These are phyloP conservation scores for Scrobipalpa atriplicella DNA, from an alignment of 2,888 invertebrate species.

Conservation along the genomic window DNA sequence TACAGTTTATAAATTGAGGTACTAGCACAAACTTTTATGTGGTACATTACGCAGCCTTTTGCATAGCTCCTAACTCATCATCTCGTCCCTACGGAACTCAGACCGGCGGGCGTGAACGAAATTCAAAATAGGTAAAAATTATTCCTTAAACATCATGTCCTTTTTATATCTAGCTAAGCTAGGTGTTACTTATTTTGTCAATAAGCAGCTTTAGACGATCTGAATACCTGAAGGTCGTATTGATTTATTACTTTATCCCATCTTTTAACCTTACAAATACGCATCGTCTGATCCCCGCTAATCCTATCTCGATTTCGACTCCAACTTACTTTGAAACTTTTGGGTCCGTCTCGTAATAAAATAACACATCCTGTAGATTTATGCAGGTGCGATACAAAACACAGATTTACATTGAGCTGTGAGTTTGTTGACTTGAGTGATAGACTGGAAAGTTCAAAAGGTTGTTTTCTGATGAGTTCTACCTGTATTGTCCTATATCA, in stretches of 20 bases:
- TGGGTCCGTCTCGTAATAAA: constrained; percentile 17
- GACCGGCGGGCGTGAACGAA: too few relatives aligned
- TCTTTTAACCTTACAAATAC: neutral
- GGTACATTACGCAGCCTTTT: too few relatives aligned
- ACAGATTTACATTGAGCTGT: constrained; percentile 12
- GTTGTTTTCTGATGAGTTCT: neutral
- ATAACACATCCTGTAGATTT: constrained; percentile 18
- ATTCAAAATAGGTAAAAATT: too few relatives aligned
- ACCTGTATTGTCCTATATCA: neutral
- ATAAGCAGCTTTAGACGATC: too few relatives aligned
- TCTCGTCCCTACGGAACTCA: too few relatives aligned
- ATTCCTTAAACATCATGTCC: too few relatives aligned
- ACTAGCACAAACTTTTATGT: too few relatives aligned
- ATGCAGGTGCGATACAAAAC: constrained; percentile 8
- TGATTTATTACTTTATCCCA: neutral
- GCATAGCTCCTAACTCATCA: too few relatives aligned
- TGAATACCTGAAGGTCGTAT: too few relatives aligned
- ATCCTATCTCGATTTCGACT: constrained; percentile 20
- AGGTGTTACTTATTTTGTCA: too few relatives aligned
- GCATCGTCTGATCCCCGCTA: constrained; percentile 17
- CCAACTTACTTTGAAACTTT: constrained; percentile 18
- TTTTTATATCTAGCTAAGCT: too few relatives aligned
- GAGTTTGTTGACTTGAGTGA: constrained; percentile 2
- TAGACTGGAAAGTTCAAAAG: neutral
- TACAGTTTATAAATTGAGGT: too few relatives aligned